Conservation (phyloP, 2,113 vertebrate species). For the Sinocyclocheilus grahami region DNA sequence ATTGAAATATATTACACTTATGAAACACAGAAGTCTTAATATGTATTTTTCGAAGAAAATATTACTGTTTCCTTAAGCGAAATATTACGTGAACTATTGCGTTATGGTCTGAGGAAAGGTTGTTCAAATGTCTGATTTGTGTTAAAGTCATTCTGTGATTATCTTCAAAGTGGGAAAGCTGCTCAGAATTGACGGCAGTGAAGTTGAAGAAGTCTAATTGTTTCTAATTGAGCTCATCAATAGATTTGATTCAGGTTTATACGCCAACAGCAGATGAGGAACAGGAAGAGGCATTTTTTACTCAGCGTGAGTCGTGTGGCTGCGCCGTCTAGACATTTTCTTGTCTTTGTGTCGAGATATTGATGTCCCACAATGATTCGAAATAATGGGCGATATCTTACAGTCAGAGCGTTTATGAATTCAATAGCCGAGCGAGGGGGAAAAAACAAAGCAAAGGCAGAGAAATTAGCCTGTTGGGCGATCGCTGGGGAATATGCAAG, state of each 20-base stretch:
- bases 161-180: neutral
- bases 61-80: neutral
- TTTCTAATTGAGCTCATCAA: neutral
- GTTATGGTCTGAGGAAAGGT: neutral
- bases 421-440: slow-evolving; percentile 34
- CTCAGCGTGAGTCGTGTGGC: slow-evolving; percentile 12
- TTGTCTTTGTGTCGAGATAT: slow-evolving; percentile 39
- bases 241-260: neutral
- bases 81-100: neutral
- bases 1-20: neutral
- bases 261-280: neutral
- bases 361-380: slow-evolving; percentile 62
- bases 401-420: slow-evolving; percentile 58
- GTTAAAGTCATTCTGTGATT: neutral
- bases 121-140: neutral
- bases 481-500: slow-evolving; percentile 34
- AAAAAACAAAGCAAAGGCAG: slow-evolving; percentile 43
- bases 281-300: neutral
- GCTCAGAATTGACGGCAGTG: neutral
- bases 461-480: slow-evolving; percentile 55
- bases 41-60: neutral
- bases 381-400: slow-evolving; percentile 55
- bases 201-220: neutral
- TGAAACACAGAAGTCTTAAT: neutral
- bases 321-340: slow-evolving; percentile 16